Conservation (phyloP, 2,797 vertebrate species). For the Oryzias dopingdopingensis region DNA sequence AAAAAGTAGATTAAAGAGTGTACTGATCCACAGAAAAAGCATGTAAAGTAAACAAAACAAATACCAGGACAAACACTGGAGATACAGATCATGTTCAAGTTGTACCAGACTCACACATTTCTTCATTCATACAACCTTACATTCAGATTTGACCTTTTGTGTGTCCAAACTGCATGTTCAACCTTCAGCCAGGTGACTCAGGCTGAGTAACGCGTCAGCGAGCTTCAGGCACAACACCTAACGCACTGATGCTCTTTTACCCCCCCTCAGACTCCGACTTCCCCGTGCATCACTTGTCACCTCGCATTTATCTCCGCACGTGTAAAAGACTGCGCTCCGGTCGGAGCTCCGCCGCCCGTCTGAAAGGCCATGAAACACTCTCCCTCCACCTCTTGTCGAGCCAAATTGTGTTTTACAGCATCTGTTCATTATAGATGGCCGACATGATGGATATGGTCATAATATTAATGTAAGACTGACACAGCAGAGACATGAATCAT, state of each 20-base stretch:
- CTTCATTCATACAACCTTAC: no score
- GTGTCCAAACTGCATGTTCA: no score
- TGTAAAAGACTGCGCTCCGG: neutral
- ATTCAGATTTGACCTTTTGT: no score
- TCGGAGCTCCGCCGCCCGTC: slow-evolving; percentile 13
- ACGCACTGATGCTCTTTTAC: neutral
- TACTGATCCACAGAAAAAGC: no score
- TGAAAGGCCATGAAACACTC: slow-evolving; percentile 31
- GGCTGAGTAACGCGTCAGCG: neutral
- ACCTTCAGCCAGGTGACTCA: no score
- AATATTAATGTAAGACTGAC: slow-evolving; percentile 86
- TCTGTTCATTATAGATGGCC: slow-evolving; percentile 80
- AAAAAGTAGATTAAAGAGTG: no score
- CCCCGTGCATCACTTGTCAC: neutral
- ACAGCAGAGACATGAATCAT: slow-evolving; percentile 81
- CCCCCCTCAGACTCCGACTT: neutral
- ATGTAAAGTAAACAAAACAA: no score
- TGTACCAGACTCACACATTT: no score
- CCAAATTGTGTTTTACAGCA: slow-evolving; percentile 81
- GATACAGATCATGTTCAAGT: no score
- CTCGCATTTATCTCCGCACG: neutral
- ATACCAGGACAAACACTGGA: no score
- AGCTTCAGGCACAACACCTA: neutral
- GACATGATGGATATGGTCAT: slow-evolving; percentile 83
- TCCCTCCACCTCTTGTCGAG: slow-evolving; percentile 57